Conservation (phyloP, 2,888 invertebrate genomes). For the Spilarctia lutea region DNA sequence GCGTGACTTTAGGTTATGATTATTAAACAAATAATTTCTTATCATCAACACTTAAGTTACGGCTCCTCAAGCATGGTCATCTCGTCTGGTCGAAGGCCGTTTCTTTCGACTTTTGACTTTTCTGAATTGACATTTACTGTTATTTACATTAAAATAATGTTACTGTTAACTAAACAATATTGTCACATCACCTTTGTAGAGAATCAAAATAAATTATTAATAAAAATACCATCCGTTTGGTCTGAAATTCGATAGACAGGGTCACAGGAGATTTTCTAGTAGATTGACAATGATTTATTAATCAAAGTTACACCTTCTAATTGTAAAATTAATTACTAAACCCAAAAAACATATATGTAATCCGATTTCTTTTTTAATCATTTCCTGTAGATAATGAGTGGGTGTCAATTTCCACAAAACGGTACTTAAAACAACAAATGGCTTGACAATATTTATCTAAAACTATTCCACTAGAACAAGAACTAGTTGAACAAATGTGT, state of each 20-base stretch:
- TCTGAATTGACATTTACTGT: background rate
- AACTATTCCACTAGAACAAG: slow-evolving; percentile 8
- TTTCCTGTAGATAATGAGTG: slow-evolving; percentile 16
- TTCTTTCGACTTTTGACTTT: too few species aligned
- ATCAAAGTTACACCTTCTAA: background rate
- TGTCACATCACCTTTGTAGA: too few species aligned
- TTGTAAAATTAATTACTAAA: slow-evolving; percentile 1
- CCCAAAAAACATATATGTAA: background rate
- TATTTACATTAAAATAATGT: background rate
- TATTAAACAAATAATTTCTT: too few species aligned
- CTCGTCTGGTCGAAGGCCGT: too few species aligned
- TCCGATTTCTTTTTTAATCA: slow-evolving; percentile 2
- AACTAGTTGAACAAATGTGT: slow-evolving; percentile 8
- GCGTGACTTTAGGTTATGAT: too few species aligned
- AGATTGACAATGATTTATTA: background rate
- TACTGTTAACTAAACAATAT: background rate
- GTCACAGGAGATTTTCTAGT: background rate
- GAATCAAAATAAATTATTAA: background rate
- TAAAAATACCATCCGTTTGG: background rate
- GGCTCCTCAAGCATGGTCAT: too few species aligned
- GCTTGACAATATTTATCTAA: slow-evolving; percentile 9
- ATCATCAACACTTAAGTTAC: too few species aligned
- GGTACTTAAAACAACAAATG: slow-evolving; percentile 13
- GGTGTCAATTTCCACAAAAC: slow-evolving; percentile 8
- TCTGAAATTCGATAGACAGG: background rate